Conservation (phyloP, 2,797 vertebrate species). For the Phyllotis vaccarum region DNA sequence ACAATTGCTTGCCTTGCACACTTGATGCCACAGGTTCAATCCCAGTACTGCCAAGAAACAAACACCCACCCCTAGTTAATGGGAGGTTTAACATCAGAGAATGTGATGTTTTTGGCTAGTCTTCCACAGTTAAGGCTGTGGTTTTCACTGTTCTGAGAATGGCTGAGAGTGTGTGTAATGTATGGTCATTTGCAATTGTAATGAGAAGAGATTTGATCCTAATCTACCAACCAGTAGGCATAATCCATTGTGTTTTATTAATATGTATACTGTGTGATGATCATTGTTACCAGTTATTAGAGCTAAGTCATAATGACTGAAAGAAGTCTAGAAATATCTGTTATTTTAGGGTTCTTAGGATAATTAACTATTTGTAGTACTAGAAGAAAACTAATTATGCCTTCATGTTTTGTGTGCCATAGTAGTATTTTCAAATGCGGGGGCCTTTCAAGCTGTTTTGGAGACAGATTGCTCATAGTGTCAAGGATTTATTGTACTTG, state of each 20-base stretch:
- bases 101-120: not conserved
- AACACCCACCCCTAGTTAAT: too few species aligned
- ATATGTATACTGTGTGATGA: not conserved
- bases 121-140: conserved; percentile 26
- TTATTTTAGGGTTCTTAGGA: conserved; percentile 21
- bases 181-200: conserved; percentile 9
- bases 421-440: conserved; percentile 21
- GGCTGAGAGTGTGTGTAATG: not conserved
- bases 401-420: conserved; percentile 29
- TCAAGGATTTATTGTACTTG: not conserved
- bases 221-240: not conserved
- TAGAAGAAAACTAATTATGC: conserved; percentile 34
- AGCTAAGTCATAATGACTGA: conserved; percentile 14
- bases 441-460: not conserved
- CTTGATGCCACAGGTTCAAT: not conserved
- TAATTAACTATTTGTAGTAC: conserved; percentile 17
- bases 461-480: not conserved
- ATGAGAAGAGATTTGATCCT: conserved; percentile 5
- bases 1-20: not conserved
- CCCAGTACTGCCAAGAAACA: not conserved
- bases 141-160: conserved; percentile 2
- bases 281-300: not conserved
- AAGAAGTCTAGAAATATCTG: not conserved
- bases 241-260: not conserved
- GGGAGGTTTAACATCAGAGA: not conserved